Base-by-base conservation (phyloP, 53 echinoderm and acorn worm species). In the Holothuria leucospilota region DNA sequence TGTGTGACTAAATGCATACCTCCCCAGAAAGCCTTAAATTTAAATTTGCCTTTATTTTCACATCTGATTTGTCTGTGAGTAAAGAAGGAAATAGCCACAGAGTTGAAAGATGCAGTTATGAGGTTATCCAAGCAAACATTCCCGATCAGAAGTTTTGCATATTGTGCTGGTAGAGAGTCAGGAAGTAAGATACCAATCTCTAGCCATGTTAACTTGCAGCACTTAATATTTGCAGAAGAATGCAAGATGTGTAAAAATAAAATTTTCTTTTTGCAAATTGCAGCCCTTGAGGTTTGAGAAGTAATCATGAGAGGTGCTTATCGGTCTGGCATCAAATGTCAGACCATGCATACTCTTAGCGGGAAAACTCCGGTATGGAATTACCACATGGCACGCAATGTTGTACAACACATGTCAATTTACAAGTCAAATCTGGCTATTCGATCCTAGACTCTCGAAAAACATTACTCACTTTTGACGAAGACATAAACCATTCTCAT, bases 341-440 rank as follows among this genome's bases (percentile, higher is more conserved):
- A 75, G 51, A 40, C 75, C 27, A 51, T 75, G 75, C 75, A 75
- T 75, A 75, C 75, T 75, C 21, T 51, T 24, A 75, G 75, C 75
- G 75, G 52, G 81, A 81, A 59, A 81, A 59, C 62, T 81, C 13
- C n/a, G 58, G 81, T 81, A 39, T 81, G 81, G 59, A 62, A 62
- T 81, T 81, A 61, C 81, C 81, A 29, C 29, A 39, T 58, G 38
- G 38, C 59, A 81, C 81, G 62, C 81, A 81, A 59, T 81, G 81
- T 81, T 81, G 59, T 61, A 62, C 38, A 30, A 59, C 81, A 81
- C 81, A 81, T 81, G 81, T 81, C 81, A 81, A 81, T 81, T 81
- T 81, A 81, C 81, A 81, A 81, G 59, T 59, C 81, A 61, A 81
- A 81, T 81, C 81, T 38, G 39, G 81, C 61, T 38, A 81, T 81